Conservation (phyloP, 2,113 vertebrate species). For the Gyps fulvus region DNA sequence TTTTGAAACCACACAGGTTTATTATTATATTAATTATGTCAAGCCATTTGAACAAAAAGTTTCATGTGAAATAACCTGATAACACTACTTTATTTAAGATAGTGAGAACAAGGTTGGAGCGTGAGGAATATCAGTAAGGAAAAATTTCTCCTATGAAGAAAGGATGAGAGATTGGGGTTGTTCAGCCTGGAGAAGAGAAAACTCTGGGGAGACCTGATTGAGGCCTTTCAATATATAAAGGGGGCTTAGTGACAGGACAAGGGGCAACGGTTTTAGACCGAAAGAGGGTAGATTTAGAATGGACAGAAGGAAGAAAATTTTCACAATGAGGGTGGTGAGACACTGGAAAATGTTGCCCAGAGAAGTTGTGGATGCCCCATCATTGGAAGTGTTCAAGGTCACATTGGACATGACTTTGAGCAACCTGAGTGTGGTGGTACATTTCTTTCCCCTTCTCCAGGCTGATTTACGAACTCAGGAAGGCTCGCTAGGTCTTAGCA, state of each 20-base stretch:
- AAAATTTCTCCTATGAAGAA: not conserved
- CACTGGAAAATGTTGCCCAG: too few relatives aligned
- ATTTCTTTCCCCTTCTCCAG: too few relatives aligned
- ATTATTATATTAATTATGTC: not conserved
- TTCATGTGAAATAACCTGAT: not conserved
- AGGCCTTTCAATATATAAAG: not conserved
- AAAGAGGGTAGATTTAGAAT: too few relatives aligned
- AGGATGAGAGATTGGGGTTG: not conserved
- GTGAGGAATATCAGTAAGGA: not conserved
- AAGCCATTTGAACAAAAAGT: not conserved
- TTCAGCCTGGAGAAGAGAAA: not conserved
- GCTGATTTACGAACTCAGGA: too few relatives aligned
- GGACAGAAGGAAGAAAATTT: too few relatives aligned
- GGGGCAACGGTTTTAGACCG: too few relatives aligned
- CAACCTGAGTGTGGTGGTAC: too few relatives aligned
- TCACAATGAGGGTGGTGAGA: too few relatives aligned
- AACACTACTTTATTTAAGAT: not conserved
- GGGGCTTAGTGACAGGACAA: not conserved
- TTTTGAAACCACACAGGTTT: not conserved
- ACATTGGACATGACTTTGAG: too few relatives aligned
- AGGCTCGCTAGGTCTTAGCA: too few relatives aligned
- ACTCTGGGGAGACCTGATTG: not conserved
- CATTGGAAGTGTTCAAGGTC: too few relatives aligned
- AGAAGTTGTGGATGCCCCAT: too few relatives aligned
- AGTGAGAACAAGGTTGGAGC: not conserved